These are phyloP conservation scores for Meriones unguiculatus DNA, from an alignment of 2,113 vertebrate genomes.

Conservation along the genomic window DNA sequence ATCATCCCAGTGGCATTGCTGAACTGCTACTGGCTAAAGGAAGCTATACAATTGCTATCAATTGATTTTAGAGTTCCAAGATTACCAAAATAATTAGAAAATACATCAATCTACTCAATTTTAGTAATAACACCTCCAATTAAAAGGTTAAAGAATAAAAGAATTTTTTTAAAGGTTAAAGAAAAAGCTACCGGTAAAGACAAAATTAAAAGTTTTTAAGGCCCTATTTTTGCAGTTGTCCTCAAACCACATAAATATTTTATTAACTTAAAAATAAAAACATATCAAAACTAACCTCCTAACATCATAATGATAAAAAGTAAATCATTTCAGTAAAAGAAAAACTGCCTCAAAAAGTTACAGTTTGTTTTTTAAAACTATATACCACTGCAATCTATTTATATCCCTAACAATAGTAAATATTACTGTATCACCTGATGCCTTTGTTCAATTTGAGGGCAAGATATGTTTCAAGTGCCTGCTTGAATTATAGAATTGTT, in stretches of 20 bases:
- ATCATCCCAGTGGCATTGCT: background rate
- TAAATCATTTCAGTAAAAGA: conserved; percentile 1
- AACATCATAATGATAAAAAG: conserved; percentile 34
- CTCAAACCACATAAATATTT: conserved; percentile 43
- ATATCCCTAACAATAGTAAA: conserved; percentile 48
- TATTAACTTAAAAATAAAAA: conserved; percentile 60
- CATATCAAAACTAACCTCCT: conserved; percentile 50
- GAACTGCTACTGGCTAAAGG: background rate
- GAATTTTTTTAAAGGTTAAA: background rate
- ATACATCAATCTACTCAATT: background rate
- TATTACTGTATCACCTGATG: background rate
- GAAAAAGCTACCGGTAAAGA: conserved; percentile 19
- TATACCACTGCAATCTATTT: background rate
- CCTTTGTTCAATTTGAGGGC: conserved; percentile 19
- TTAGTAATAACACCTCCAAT: conserved; percentile 31
- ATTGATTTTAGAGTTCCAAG: background rate
- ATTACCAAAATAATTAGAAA: conserved; percentile 60
- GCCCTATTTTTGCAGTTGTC: background rate
- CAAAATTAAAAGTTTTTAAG: conserved; percentile 45
- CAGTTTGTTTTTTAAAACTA: background rate
- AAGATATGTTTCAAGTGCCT: background rate
- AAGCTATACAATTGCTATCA: background rate
- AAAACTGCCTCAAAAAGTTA: background rate
- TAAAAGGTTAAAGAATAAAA: background rate
- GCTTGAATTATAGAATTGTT: conserved; percentile 29